These are phyloP conservation scores for Drosophila nikananu DNA, from an alignment of 1,140 invertebrate genomes.

Conservation along the genomic window DNA sequence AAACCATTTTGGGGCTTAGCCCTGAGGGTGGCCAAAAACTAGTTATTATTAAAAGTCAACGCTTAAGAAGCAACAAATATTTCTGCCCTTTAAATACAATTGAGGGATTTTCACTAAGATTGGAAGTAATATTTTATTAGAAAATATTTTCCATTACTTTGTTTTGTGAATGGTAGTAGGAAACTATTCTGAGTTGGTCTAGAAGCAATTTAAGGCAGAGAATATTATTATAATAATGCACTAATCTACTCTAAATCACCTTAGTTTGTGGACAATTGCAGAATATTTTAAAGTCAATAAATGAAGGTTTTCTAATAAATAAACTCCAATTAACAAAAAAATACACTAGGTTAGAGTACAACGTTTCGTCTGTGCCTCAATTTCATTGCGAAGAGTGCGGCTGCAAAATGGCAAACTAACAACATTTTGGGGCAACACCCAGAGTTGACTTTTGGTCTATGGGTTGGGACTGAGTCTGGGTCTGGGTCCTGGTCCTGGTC, in stretches of 20 bases:
- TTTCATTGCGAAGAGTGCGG: conserved; percentile 34
- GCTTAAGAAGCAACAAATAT: neutral
- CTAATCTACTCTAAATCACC: too few relatives aligned
- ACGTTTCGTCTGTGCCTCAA: conserved; percentile 7
- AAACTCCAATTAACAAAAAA: too few relatives aligned
- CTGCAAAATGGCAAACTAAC: conserved; percentile 63
- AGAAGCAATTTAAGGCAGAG: neutral
- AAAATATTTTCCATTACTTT: neutral
- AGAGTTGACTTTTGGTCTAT: conserved; percentile 52
- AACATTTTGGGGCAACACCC: conserved; percentile 64
- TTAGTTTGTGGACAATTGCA: neutral
- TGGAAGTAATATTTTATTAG: neutral
- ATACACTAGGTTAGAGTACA: neutral
- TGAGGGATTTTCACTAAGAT: too few relatives aligned
- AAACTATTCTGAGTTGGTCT: neutral
- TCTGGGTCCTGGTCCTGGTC: conserved; percentile 15
- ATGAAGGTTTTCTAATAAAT: neutral
- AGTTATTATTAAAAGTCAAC: conserved; percentile 1
- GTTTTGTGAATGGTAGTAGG: too few relatives aligned
- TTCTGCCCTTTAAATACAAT: conserved; percentile 2
- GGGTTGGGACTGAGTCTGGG: neutral
- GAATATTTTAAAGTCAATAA: too few relatives aligned
- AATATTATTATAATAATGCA: neutral
- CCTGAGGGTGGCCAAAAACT: conserved; percentile 40
- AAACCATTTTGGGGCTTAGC: conserved; percentile 74